phyloP scores from a whole-genome alignment of 2,113 vertebrate species.

The Catagonus wagneri region DNA sequence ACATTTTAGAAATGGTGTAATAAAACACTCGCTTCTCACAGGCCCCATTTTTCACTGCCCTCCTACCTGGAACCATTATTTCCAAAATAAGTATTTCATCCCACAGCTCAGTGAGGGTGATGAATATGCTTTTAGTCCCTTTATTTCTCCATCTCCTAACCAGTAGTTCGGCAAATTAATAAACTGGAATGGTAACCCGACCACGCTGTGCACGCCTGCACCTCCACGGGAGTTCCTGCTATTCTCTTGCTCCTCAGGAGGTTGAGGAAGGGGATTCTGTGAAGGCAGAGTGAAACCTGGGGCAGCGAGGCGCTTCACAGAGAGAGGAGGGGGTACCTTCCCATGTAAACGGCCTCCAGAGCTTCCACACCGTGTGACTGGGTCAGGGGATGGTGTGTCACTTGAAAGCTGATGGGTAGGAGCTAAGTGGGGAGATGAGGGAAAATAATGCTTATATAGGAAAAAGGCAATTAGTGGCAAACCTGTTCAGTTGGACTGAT shows the following conservation, averaged over 20 bases:
- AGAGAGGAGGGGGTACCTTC: not conserved
- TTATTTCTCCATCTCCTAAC: not conserved
- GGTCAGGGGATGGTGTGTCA: not conserved
- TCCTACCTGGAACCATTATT: conserved; percentile 66
- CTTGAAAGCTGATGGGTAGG: not conserved
- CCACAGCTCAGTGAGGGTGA: conserved; percentile 1
- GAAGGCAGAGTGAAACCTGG: not conserved
- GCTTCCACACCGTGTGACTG: not conserved
- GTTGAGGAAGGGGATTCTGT: rapidly evolving
- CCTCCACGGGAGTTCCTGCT: rapidly evolving
- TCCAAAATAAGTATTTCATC: conserved; percentile 61
- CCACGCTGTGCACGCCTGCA: rapidly evolving
- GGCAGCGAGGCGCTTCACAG: not conserved
- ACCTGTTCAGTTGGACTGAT: not conserved
- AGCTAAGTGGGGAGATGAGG: not conserved
- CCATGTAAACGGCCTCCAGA: not conserved
- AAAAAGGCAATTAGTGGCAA: not conserved
- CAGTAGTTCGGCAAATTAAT: not conserved
- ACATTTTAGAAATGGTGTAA: conserved; percentile 41
- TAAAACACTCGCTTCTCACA: not conserved
- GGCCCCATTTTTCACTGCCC: not conserved
- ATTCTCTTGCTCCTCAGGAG: rapidly evolving
- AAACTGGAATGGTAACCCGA: not conserved
- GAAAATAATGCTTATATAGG: not conserved
- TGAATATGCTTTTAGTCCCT: not conserved